Evolutionary conservation across 2,797 vertebrate species (phyloP), one percentile per base, ranked within the genome.

Genomic region (Mormyrops boulengeri): DNA sequence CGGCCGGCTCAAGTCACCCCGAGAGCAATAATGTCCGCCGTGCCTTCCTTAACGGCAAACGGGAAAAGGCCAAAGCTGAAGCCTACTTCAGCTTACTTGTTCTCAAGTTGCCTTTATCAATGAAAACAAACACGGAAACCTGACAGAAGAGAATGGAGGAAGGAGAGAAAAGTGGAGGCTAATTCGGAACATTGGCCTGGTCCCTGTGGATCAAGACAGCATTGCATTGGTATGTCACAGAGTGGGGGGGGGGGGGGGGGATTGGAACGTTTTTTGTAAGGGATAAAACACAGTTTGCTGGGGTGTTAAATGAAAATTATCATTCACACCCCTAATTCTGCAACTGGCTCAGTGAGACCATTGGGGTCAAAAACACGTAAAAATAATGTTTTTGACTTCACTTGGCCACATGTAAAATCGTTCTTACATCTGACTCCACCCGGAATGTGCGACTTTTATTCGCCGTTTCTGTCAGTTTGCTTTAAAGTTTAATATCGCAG

Each of bases 281-380:
- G 6, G 73, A 41, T 41, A 44, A 44, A 69, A 82, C 53, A 84
- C 52, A 55, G 77, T 50, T 82, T 60, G 85, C 49, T n/a, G 89
- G 90, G 89, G 89, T 92, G 53, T 49, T 89, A 30, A 91, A 91
- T 38, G 47, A 89, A 90, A 89, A 90, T 91, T 89, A 93, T 93
- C 93, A 90, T 93, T 95, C 89, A 90, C 89, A 93, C 93, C 91
- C 86, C 69, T 91, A 89, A 57, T 89, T 92, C 89, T 93, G 90
- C 34, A 89, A 66, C 62, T 93, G 90, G 93, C 91, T 91, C 89
- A 89, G 89, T 14, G 17, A 92, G 85, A 90, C 91, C 87, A 55
- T 69, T 1, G 90, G 92, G 93, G 91, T 89, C 91, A 91, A 91
- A 92, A 91, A 90, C 90, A 90, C 90, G 86, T 90, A 80, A 92